Evolutionary conservation across 2,113 vertebrate genomes (phyloP).

Genomic region (Brachyhypopomus gauderio): DNA sequence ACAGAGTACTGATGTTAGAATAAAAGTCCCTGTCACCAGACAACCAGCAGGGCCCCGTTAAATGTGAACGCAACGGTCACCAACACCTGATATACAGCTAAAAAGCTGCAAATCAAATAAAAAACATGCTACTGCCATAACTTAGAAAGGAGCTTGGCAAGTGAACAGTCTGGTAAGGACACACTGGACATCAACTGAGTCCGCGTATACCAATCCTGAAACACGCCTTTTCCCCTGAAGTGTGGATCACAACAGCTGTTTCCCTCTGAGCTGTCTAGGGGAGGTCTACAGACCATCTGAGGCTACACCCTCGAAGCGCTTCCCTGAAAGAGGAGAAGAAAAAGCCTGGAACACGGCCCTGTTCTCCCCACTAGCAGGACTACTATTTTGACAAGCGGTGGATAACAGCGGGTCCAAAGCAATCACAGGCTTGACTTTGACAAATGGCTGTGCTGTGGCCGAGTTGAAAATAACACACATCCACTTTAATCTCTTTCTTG

Average conservation of each 20-base stretch:
- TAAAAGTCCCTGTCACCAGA: constrained; percentile 74
- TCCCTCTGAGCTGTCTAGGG: neutral
- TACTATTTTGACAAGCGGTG: constrained; percentile 96
- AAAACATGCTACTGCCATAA: neutral
- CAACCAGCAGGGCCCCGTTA: neutral
- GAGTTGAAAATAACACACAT: constrained; percentile 99
- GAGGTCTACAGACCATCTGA: constrained; percentile 23
- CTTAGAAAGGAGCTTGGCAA: neutral
- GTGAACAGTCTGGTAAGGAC: neutral
- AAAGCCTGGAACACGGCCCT: constrained; percentile 77
- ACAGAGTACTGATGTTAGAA: constrained; percentile 76
- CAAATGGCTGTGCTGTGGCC: constrained; percentile 93
- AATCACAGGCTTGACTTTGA: constrained; percentile 99
- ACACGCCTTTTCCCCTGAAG: neutral
- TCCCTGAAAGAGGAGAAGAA: constrained; percentile 38
- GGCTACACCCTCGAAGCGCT: constrained; percentile 39
- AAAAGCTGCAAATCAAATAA: neutral
- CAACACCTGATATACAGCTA: neutral
- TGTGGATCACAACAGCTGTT: constrained; percentile 21
- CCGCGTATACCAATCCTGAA: neutral
- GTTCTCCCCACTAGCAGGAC: constrained; percentile 79
- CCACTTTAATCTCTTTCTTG: constrained; percentile 99
- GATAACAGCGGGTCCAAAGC: constrained; percentile 98
- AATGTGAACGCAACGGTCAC: neutral
- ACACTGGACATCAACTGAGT: neutral